These are phyloP conservation scores for Gambelia wislizenii DNA, from an alignment of 2,797 vertebrate species.

Conservation along the genomic window DNA sequence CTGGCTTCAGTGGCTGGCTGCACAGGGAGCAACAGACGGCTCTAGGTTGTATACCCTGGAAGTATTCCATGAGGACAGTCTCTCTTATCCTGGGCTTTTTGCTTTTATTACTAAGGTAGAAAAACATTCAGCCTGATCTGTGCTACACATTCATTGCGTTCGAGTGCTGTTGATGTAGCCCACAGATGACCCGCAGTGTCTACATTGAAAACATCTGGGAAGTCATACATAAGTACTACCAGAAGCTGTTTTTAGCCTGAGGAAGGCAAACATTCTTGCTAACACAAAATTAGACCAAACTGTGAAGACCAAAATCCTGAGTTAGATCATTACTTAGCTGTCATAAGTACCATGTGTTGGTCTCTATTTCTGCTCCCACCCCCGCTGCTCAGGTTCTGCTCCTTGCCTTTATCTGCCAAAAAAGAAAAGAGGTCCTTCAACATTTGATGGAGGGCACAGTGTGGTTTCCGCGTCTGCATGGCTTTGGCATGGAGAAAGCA, in stretches of 20 bases:
- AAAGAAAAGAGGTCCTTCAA: neutral
- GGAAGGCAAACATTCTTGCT: neutral
- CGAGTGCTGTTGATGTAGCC: slow-evolving; percentile 1
- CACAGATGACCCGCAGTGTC: neutral
- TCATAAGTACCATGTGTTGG: neutral
- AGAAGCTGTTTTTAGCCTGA: neutral
- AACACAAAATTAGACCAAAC: neutral
- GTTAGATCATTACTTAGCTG: neutral
- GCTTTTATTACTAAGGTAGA: slow-evolving; percentile 5
- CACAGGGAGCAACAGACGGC: neutral
- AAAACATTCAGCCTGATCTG: neutral
- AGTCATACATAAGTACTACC: neutral
- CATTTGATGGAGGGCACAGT: neutral
- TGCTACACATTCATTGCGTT: neutral
- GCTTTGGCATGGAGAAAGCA: neutral
- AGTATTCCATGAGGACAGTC: neutral
- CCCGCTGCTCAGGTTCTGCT: neutral
- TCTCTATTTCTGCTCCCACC: neutral
- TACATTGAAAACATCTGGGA: slow-evolving; percentile 24
- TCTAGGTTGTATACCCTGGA: neutral
- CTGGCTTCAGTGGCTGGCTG: neutral
- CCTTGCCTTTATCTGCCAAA: neutral
- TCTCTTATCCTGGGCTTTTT: neutral
- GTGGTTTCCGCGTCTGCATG: neutral
- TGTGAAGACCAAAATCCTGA: slow-evolving; percentile 2